phyloP scores from a whole-genome alignment of 2,888 invertebrate species.

The Cheilosia grossa region DNA sequence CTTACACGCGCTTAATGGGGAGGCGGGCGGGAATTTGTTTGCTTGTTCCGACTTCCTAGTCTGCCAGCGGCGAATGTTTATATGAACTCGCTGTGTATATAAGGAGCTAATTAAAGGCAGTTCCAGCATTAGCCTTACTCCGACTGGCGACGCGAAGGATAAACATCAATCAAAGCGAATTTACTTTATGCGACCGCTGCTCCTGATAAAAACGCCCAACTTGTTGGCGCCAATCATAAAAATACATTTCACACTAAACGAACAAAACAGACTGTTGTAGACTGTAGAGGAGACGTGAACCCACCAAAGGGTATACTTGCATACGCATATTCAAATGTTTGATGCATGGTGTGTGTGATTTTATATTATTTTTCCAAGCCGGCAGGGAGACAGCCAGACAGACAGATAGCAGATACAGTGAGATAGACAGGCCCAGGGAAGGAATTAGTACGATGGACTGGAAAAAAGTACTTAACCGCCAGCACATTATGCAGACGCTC shows the following conservation, averaged over 20 bases:
- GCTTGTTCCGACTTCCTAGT: slow-evolving; percentile 54
- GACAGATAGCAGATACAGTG: slow-evolving; percentile 27
- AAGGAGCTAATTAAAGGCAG: slow-evolving; percentile 57
- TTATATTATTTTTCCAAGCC: slow-evolving; percentile 40
- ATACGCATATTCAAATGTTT: slow-evolving; percentile 29
- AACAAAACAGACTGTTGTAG: neutral
- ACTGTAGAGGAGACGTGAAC: no score
- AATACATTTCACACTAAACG: slow-evolving; percentile 52
- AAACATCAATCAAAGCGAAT: slow-evolving; percentile 74
- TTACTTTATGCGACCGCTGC: slow-evolving; percentile 67
- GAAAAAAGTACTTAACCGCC: slow-evolving; percentile 19
- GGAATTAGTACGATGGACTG: slow-evolving; percentile 25
- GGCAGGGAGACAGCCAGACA: slow-evolving; percentile 33
- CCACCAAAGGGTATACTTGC: neutral
- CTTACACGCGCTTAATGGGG: slow-evolving; percentile 4
- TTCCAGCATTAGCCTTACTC: slow-evolving; percentile 26
- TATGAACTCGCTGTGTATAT: slow-evolving; percentile 30
- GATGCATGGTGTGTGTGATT: slow-evolving; percentile 59
- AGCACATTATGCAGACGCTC: slow-evolving; percentile 5
- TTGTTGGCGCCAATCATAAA: slow-evolving; percentile 71
- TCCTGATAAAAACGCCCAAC: slow-evolving; percentile 69
- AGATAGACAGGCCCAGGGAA: slow-evolving; percentile 36
- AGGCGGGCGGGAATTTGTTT: slow-evolving; percentile 3
- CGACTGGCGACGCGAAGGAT: slow-evolving; percentile 74
- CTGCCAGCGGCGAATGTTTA: slow-evolving; percentile 51